Evolutionary conservation across 2,797 vertebrate species (phyloP).

Genomic region (Lacerta bilineata): DNA sequence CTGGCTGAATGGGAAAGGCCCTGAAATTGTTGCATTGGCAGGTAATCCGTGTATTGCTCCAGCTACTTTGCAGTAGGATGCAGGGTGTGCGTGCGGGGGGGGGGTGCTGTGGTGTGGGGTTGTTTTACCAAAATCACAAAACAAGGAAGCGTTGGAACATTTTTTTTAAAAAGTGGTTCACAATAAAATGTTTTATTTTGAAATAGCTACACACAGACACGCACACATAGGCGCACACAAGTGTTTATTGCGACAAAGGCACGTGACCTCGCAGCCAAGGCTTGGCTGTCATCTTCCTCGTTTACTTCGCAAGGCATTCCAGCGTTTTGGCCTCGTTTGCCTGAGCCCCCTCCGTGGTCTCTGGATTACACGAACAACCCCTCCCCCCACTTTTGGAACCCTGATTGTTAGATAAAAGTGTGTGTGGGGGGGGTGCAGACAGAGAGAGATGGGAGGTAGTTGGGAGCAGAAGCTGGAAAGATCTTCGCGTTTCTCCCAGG

Average conservation of each 20-base stretch:
- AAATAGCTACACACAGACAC: no score
- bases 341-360: neutral
- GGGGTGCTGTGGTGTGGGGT: neutral
- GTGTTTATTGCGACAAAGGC: neutral
- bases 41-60: conserved; percentile 55
- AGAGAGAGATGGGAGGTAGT: neutral
- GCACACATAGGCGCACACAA: neutral
- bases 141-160: neutral
- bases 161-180: neutral
- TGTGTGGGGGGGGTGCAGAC: neutral
- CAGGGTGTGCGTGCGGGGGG: neutral
- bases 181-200: neutral
- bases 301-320: neutral
- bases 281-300: conserved; percentile 25
- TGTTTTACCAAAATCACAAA: no score
- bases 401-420: neutral
- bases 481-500: no score
- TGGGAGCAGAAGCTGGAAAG: no score
- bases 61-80: conserved; percentile 48
- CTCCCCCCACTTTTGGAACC: neutral
- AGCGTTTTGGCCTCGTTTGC: no score
- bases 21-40: neutral
- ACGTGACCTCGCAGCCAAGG: conserved; percentile 50
- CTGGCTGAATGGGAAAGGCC: neutral
- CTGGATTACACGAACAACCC: neutral